These are phyloP conservation scores for Uloborus plumipes DNA, from an alignment of 2,888 invertebrate species.

Conservation along the genomic window DNA sequence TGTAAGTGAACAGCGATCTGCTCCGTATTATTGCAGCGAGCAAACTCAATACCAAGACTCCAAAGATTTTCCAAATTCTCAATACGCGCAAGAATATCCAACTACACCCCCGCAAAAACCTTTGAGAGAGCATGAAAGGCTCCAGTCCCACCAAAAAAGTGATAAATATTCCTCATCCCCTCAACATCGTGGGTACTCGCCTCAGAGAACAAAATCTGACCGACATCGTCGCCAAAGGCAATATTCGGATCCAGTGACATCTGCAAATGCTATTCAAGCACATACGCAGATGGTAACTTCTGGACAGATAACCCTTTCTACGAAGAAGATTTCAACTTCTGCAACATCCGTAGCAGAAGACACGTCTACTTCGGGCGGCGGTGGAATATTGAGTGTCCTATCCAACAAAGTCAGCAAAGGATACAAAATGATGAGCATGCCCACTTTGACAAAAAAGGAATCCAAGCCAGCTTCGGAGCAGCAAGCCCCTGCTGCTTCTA, in stretches of 20 bases:
- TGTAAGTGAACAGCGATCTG: neutral
- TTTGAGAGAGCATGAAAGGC: slow-evolving; percentile 40
- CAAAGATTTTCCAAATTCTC: neutral
- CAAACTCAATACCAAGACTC: neutral
- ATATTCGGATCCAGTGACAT: slow-evolving; percentile 53
- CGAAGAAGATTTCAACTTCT: slow-evolving; percentile 48
- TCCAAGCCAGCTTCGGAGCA: slow-evolving; percentile 20
- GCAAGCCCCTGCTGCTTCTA: neutral
- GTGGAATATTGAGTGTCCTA: slow-evolving; percentile 61
- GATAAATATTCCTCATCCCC: slow-evolving; percentile 35
- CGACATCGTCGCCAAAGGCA: slow-evolving; percentile 39
- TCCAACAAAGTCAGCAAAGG: slow-evolving; percentile 66
- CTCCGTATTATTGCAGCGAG: slow-evolving; percentile 16
- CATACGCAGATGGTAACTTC: slow-evolving; percentile 27
- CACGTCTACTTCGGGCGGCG: slow-evolving; percentile 19
- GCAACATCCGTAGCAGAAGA: slow-evolving; percentile 49
- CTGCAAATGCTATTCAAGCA: slow-evolving; percentile 28
- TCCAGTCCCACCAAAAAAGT: slow-evolving; percentile 2
- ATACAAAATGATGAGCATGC: slow-evolving; percentile 65
- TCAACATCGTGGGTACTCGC: slow-evolving; percentile 48
- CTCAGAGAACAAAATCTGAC: slow-evolving; percentile 35
- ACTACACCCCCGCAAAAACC: slow-evolving; percentile 46
- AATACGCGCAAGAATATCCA: neutral
- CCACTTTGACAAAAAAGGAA: slow-evolving; percentile 63
- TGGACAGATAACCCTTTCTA: slow-evolving; percentile 22